Evolutionary conservation across 2,888 invertebrate genomes (phyloP), one percentile per base, ranked within the genome.

Genomic region (Anoncus sp.): DNA sequence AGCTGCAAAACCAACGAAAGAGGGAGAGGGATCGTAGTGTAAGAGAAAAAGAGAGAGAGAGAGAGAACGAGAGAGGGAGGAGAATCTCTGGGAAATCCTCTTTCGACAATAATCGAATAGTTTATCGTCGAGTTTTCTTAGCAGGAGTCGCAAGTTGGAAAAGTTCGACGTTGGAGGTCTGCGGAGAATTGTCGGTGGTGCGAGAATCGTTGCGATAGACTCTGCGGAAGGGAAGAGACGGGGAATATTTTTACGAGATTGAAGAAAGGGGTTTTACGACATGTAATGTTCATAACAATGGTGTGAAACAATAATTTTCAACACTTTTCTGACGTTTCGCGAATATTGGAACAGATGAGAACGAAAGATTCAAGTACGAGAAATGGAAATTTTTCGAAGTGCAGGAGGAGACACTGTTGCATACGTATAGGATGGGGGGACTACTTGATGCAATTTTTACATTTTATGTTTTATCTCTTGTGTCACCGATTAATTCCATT

Each of bases 41-140:
- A 35, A 7, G 31, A n/a, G 47, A 20, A 27, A 14, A 31, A 31
- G 31, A 38, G 27, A 2, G 14, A 22, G 60, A n/a, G 43, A 10
- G 27, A 2, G 47, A 24, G 18, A 27, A 16, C 16, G 45, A 45
- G 40, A 4, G 24, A 49, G 60, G 31, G n/a, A 45, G 22, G 49
- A 43, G 40, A 71, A 24, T 62, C 27, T 22, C 1, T 16, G 57
- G 27, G 20, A 57, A 65, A 74, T 65, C 22, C 38, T 35, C 53
- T 45, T 45, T 24, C 66, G 67, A 70, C 70, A 65, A 77, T 77
- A 74, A 77, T 74, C 69, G 63, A 65, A 62, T 77, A 73, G 73
- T 77, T 77, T 74, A 74, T 74, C 57, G 49, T 74, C 53, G 22
- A 55, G 53, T 71, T 71, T 62, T 62, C 57, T 31, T 65, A 51